Conservation (phyloP, 2,797 vertebrate species). For the Adelosebastes latens region DNA sequence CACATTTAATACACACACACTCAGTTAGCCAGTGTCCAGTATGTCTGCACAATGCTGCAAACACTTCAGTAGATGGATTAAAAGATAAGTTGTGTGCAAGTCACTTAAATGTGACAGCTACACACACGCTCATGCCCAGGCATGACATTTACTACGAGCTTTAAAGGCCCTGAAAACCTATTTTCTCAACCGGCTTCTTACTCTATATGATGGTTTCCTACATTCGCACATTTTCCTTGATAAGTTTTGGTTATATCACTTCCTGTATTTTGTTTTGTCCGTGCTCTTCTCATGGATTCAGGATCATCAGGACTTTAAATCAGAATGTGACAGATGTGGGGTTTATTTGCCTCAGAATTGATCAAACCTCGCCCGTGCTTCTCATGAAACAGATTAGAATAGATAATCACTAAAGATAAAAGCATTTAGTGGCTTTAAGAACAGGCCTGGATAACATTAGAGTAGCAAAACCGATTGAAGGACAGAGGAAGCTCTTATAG, state of each 20-base stretch:
- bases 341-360: background rate
- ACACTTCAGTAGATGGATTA: background rate
- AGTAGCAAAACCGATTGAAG: too few species aligned
- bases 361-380: background rate
- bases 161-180: background rate
- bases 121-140: background rate
- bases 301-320: background rate
- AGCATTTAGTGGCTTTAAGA: background rate
- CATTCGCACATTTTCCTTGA: background rate
- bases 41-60: background rate
- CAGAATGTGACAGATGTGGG: background rate
- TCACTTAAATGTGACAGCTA: background rate
- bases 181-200: background rate
- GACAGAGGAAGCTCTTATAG: too few species aligned
- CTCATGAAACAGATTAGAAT: background rate
- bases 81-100: too few species aligned
- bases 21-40: background rate
- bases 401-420: background rate
- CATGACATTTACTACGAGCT: background rate
- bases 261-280: background rate
- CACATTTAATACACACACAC: slow-evolving; percentile 5
- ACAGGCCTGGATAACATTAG: accelerated
- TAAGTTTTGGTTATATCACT: background rate
- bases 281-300: background rate
- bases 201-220: background rate